A percentile compares a stretch with the other conserved stretches of the same genome.
phyloP scores from a whole-genome alignment of 2,888 invertebrate species.

The Anorthoa munda region DNA sequence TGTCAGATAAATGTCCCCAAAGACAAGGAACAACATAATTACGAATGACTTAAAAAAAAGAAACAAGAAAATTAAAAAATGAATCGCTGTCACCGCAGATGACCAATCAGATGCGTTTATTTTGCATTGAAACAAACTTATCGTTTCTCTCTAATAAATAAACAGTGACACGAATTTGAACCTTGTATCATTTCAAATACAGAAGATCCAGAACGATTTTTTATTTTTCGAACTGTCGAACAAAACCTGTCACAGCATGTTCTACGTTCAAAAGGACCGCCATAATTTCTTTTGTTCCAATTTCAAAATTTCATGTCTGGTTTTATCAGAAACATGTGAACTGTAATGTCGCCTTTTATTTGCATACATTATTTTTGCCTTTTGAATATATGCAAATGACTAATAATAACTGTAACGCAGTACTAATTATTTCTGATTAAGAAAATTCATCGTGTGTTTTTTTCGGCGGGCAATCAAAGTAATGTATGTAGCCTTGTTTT shows the following conservation, averaged over 20 bases:
- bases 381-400: constrained; percentile 12
- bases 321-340: constrained; percentile 59
- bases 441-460: too few species aligned
- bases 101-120: constrained; percentile 65
- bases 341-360: constrained; percentile 57
- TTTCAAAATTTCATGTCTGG: constrained; percentile 59
- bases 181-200: background rate
- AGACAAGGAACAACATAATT: constrained; percentile 65
- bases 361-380: constrained; percentile 34
- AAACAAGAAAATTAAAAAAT: constrained; percentile 55
- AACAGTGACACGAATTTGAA: constrained; percentile 24
- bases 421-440: background rate
- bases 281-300: constrained; percentile 64
- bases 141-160: background rate
- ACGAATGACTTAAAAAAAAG: constrained; percentile 51
- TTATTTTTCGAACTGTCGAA: constrained; percentile 5
- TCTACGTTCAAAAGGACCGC: constrained; percentile 64
- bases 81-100: constrained; percentile 62
- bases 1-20: constrained; percentile 51
- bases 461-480: too few species aligned
- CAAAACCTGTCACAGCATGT: constrained; percentile 33
- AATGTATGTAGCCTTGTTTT: too few species aligned
- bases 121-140: constrained; percentile 37
- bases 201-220: background rate
- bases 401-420: constrained; percentile 8